Percentiles rank a stretch among this genome's conserved stretches.
Conservation (phyloP, 2,113 vertebrate species). For the Trichechus manatus region DNA sequence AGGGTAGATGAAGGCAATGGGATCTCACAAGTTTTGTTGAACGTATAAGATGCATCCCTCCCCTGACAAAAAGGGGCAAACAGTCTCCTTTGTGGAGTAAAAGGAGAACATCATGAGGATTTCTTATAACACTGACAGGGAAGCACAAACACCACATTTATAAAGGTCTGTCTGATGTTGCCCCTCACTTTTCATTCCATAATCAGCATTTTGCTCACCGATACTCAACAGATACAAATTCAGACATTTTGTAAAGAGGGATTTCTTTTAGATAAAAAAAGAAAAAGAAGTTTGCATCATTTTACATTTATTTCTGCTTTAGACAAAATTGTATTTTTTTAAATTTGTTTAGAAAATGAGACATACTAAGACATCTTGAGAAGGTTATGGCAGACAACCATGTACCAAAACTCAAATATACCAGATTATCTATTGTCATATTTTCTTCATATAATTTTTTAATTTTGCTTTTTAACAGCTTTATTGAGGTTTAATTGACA, state of each 20-base stretch:
- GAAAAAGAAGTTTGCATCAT: background rate
- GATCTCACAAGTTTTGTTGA: background rate
- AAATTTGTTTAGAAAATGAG: constrained; percentile 12
- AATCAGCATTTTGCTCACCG: background rate
- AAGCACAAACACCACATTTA: background rate
- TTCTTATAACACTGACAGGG: background rate
- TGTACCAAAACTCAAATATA: background rate
- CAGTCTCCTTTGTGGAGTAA: background rate
- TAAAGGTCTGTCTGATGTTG: background rate
- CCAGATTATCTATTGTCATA: background rate
- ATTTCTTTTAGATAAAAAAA: background rate
- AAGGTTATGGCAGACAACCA: background rate
- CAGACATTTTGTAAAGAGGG: background rate
- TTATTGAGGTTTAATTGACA: background rate
- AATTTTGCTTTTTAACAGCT: background rate
- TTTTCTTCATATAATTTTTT: constrained; percentile 21
- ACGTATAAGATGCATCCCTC: background rate
- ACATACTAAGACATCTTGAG: background rate
- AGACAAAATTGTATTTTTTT: background rate
- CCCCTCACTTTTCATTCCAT: background rate
- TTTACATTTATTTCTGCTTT: constrained; percentile 56
- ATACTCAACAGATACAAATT: background rate
- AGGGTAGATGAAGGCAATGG: background rate
- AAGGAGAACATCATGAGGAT: background rate
- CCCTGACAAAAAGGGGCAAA: background rate